These are phyloP conservation scores for Leptodirus hochenwartii DNA, from an alignment of 2,888 invertebrate genomes.

Conservation along the genomic window DNA sequence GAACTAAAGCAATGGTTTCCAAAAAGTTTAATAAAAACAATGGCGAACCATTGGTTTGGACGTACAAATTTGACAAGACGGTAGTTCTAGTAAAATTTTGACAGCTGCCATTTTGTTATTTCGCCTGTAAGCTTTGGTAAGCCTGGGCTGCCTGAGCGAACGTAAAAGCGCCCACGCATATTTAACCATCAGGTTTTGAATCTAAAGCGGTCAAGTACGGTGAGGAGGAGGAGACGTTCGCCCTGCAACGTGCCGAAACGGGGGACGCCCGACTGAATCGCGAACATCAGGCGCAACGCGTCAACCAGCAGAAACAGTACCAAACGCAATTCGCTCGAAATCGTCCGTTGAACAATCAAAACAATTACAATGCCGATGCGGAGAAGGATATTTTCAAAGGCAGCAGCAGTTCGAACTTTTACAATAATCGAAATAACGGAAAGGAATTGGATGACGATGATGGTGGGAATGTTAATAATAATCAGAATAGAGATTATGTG, in stretches of 20 bases:
- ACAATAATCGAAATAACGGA: constrained; percentile 42
- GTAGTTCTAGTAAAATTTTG: no score
- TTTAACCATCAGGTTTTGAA: constrained; percentile 37
- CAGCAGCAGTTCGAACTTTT: constrained; percentile 60
- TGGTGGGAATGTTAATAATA: constrained; percentile 28
- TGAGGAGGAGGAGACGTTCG: constrained; percentile 54
- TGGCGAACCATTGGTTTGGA: no score
- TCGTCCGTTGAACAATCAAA: constrained; percentile 16
- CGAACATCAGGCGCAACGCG: constrained; percentile 23
- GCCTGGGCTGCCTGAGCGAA: no score
- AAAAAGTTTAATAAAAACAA: no score
- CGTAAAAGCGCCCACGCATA: no score
- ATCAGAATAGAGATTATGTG: constrained; percentile 25
- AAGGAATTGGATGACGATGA: constrained; percentile 34
- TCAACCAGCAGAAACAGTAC: constrained; percentile 25
- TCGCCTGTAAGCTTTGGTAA: no score
- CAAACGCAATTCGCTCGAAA: constrained; percentile 11
- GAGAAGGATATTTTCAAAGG: constrained; percentile 43
- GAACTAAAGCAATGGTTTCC: no score
- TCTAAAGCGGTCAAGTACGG: constrained; percentile 41
- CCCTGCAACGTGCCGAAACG: constrained; percentile 53
- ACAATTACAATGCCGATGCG: constrained; percentile 19
- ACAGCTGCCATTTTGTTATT: no score
- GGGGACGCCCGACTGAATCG: constrained; percentile 30
- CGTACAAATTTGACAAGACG: no score